Evolutionary conservation across 2,797 vertebrate genomes (phyloP), one percentile per base, ranked within the genome.

Genomic region (Protosalanx chinensis): DNA sequence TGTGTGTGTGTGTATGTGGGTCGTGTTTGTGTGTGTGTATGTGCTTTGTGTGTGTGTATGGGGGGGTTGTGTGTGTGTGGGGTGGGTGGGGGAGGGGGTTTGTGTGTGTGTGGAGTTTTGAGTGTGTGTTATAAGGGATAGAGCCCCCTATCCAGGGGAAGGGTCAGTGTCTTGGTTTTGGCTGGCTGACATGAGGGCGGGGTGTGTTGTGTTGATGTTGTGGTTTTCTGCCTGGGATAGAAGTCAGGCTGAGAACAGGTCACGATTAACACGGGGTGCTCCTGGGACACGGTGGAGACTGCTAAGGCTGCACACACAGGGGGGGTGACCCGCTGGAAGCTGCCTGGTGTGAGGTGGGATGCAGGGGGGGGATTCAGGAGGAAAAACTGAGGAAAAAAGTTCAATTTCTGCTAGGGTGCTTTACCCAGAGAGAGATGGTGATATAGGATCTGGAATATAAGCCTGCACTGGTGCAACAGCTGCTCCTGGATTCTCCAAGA

Each of bases 141-240:
- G 41, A 46, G 12, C 41, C 41, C 7, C 8, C 12, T 10, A 46
- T 1, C 4, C 61, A 56, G 70, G 76, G 5, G 70, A 71, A 23
- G 72, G 81, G 81, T 85, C 79, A 74, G 12, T 1, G 81, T 71
- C 60, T 64, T 5, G 27, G 30, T 61, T 67, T 41, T 82, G 72
- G 30, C 79, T 33, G 65, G 68, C 61, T 15, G 72, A 46, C 57
- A 71, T 79, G 46, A 29, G 70, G 77, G 29, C 1, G 70, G 77
- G 29, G 1, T 0, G 76, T 72, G 78, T 56, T 41, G 63, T 65
- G 10, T 65, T n/a, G 33, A 35, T 66, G 64, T 56, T 66, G 46
- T 66, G 46, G 23, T 41, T 66, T 66, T 66, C 46, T 16, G 41
- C 51, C 64, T 66, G 64, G 23, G 37, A 65, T 35, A 46, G 20